These are phyloP conservation scores for Rafetus swinhoei DNA, from an alignment of 2,113 vertebrate species.

Conservation along the genomic window DNA sequence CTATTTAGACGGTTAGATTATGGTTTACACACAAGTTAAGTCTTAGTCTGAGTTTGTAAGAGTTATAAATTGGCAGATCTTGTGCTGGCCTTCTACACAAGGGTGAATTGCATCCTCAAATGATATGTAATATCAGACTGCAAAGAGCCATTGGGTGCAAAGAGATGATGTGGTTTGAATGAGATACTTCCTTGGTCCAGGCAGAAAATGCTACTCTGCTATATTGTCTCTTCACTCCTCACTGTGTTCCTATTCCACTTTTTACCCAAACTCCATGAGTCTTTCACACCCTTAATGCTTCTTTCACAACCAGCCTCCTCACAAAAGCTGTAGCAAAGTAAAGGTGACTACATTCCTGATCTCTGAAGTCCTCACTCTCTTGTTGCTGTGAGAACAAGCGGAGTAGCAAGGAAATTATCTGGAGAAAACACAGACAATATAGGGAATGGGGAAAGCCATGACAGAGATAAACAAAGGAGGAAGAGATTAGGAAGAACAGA, in stretches of 20 bases:
- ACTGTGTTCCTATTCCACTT: background rate
- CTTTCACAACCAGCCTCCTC: background rate
- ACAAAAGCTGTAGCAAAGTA: background rate
- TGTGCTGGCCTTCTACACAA: background rate
- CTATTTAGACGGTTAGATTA: background rate
- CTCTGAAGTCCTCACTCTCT: background rate
- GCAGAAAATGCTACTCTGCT: background rate
- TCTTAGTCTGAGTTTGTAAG: background rate
- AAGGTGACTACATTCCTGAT: background rate
- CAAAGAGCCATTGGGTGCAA: background rate
- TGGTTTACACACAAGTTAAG: background rate
- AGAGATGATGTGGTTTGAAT: background rate
- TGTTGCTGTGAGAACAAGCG: background rate
- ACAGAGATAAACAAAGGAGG: background rate
- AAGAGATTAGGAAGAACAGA: background rate
- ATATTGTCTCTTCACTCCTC: background rate
- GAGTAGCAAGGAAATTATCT: background rate
- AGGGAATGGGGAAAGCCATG: background rate
- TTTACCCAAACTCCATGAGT: background rate
- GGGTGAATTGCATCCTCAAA: background rate
- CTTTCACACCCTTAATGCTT: rapidly evolving
- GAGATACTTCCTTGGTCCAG: background rate
- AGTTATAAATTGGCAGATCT: background rate
- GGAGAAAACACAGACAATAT: rapidly evolving
- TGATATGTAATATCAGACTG: rapidly evolving